These are phyloP conservation scores for Atta colombica DNA, from an alignment of 1,140 invertebrate genomes.

Conservation along the genomic window DNA sequence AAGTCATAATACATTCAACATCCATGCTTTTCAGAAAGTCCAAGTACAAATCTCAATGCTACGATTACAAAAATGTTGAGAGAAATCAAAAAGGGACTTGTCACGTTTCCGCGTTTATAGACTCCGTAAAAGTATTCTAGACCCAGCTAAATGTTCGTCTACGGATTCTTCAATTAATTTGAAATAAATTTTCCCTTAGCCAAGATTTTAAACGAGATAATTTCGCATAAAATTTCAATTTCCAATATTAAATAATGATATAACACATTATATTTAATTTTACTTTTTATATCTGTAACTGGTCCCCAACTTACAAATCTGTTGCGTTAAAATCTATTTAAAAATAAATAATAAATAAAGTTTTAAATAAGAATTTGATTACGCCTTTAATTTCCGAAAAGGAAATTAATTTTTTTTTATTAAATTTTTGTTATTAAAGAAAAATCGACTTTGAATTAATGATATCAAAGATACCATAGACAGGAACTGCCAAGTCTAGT, in stretches of 20 bases:
- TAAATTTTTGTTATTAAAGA: background rate
- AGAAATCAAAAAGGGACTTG: conserved; percentile 20
- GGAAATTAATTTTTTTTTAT: background rate
- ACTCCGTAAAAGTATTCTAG: background rate
- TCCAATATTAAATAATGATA: conserved; percentile 19
- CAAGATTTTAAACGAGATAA: background rate
- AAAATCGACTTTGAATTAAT: background rate
- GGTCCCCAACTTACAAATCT: background rate
- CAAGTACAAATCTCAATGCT: conserved; percentile 32
- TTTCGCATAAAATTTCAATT: background rate
- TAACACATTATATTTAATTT: too few species aligned
- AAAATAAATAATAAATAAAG: conserved; percentile 45
- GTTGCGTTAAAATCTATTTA: background rate
- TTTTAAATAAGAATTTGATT: background rate
- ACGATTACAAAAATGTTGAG: conserved; percentile 32
- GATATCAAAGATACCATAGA: background rate
- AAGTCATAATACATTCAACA: conserved; percentile 33
- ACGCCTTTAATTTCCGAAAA: background rate
- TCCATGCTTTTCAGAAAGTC: conserved; percentile 24
- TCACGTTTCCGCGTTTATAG: background rate
- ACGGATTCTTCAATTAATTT: background rate
- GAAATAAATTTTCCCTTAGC: background rate
- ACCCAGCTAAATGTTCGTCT: background rate
- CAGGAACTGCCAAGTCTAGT: background rate
- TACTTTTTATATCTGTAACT: background rate